Conservation (phyloP, 2,888 invertebrate genomes). For the Sepioteuthis lessoniana region DNA sequence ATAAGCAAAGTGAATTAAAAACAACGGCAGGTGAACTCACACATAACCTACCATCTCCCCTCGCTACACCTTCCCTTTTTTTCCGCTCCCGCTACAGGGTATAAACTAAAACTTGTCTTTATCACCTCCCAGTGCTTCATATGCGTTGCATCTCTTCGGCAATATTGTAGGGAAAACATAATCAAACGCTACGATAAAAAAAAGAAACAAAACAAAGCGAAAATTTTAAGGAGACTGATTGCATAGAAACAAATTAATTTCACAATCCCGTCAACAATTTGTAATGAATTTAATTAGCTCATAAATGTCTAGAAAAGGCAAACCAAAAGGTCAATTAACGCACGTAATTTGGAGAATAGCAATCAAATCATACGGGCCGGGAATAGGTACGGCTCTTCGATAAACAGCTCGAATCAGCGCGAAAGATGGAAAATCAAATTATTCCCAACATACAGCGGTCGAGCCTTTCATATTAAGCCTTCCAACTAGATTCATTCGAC, state of each 20-base stretch:
- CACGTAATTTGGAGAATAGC: not conserved
- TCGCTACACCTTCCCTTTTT: not conserved
- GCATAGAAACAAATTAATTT: not conserved
- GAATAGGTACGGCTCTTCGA: conserved; percentile 5
- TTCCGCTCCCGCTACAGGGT: not conserved
- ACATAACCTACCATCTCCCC: not conserved
- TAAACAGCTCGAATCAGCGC: not conserved
- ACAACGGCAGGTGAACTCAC: not conserved
- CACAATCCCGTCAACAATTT: conserved; percentile 33
- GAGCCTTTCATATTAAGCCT: conserved; percentile 1
- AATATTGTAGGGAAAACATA: not conserved
- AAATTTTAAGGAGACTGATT: not conserved
- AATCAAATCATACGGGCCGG: conserved; percentile 16
- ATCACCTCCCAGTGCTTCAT: not conserved
- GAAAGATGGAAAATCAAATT: conserved; percentile 33
- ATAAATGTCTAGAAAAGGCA: conserved; percentile 33
- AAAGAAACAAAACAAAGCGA: not conserved
- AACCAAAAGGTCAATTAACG: not conserved
- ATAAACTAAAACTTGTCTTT: not conserved
- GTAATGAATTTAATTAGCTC: conserved; percentile 33
- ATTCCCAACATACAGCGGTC: not conserved
- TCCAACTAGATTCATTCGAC: not conserved
- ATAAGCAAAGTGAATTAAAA: conserved; percentile 11
- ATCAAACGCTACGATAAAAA: not conserved
- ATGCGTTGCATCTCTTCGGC: not conserved